phyloP scores from a whole-genome alignment of 2,797 vertebrate species.

The Glyptemys insculpta region DNA sequence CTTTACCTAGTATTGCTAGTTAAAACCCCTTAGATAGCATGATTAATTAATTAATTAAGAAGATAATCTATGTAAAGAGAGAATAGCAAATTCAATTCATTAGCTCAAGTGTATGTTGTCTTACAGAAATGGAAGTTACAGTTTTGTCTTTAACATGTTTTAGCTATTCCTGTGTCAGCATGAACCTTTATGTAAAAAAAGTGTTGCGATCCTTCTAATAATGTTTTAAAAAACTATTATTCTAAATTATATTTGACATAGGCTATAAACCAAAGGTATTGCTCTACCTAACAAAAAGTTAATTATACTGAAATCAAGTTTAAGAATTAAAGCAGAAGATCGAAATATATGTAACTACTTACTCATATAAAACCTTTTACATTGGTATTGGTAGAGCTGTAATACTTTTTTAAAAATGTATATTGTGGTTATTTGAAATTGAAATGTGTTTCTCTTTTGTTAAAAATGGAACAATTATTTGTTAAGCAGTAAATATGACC shows the following conservation, averaged over 20 bases:
- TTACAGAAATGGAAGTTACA: conserved; percentile 13
- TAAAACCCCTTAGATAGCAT: conserved; percentile 42
- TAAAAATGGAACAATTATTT: background rate
- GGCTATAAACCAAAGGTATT: background rate
- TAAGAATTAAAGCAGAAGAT: conserved; percentile 4
- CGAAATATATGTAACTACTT: conserved; percentile 5
- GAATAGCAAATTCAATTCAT: conserved; percentile 49
- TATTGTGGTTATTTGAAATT: background rate
- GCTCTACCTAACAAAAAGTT: background rate
- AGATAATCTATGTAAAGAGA: conserved; percentile 51
- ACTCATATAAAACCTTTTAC: background rate
- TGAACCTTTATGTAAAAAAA: background rate
- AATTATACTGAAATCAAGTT: background rate
- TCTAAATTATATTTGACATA: background rate
- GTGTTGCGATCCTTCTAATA: background rate
- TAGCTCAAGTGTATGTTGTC: conserved; percentile 25
- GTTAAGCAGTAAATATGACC: background rate
- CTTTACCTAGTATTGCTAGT: conserved; percentile 34
- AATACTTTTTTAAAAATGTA: background rate
- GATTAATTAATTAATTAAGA: conserved; percentile 48
- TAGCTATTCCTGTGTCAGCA: background rate
- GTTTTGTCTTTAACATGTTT: background rate
- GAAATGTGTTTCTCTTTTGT: background rate
- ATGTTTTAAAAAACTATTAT: background rate
- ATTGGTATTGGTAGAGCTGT: background rate